Base-by-base conservation (phyloP, 1,140 invertebrate genomes). In the Dufourea novaeangliae region DNA sequence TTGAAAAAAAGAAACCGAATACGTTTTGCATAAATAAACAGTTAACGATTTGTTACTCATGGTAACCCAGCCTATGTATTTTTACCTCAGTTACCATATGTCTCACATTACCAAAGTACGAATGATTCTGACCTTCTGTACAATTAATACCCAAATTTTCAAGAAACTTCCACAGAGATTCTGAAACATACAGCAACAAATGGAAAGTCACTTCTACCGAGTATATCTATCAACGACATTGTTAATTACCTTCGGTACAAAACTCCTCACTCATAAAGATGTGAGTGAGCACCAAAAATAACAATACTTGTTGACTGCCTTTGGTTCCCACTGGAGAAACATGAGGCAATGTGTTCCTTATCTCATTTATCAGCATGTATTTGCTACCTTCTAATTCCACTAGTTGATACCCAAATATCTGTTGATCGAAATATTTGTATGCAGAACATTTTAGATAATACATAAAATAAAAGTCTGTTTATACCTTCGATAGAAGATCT, bases 381-480 rank as follows among this genome's bases (percentile, higher is more conserved):
- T 88, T 92, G 41, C 79, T 85, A 61, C 25, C 39, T 54, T 88
- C 86, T 14, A 86, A 22, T 54, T 90, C 81, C 14, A 86, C 17
- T 17, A 91, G 29, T 1, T 81, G 63, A n/a, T 86, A 90, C n/a
- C 90, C 90, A 80, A 91, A 91, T 10, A 89, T 69, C 90, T 91
- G 34, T 52, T 39, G 72, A 81, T 5, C 41, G 41, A 61, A 7
- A 25, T 57, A 67, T 54, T 57, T 68, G 22, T 75, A 46, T 17
- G 14, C 41, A 1, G 0, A 10, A 44, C 32, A 1, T 1, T 12
- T 32, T 20, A 22, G 3, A 8, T 46, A 27, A 8, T 41, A 64
- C 29, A 32, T 44, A 44, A 4, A 39, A 20, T 27, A 7, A 34
- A 41, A 2, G 61, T 37, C 54, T 14, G 29, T 29, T 39, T 39